A percentile compares a stretch with the other conserved stretches of the same genome.
Evolutionary conservation across 2,797 vertebrate genomes (phyloP).

Genomic region (Sebastes aleutianus): DNA sequence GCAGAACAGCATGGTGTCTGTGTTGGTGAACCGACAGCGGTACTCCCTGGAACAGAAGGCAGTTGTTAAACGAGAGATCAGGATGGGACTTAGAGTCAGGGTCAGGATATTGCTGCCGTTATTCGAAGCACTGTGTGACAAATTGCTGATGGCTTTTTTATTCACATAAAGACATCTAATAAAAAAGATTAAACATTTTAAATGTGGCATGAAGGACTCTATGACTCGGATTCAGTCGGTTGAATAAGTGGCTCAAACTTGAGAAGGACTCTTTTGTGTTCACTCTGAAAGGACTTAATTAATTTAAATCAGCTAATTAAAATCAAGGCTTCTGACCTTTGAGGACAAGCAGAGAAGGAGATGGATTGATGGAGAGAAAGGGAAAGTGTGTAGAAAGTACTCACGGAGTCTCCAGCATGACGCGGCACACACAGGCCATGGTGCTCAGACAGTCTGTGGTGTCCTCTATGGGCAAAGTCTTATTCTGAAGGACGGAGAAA

Average conservation of each 20-base stretch:
- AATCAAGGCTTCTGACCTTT: conserved; percentile 23
- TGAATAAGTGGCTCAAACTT: conserved; percentile 26
- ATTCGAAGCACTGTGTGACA: not conserved
- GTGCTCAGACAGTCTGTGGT: conserved; percentile 94
- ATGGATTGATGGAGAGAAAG: not conserved
- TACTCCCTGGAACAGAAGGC: conserved; percentile 83
- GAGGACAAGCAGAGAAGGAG: not conserved
- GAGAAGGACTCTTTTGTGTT: conserved; percentile 7
- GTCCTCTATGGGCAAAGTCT: conserved; percentile 92
- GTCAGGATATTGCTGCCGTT: not conserved
- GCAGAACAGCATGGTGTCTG: conserved; percentile 93
- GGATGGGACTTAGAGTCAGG: not conserved
- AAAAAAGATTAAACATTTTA: not conserved
- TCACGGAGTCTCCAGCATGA: conserved; percentile 95
- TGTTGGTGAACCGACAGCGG: conserved; percentile 92
- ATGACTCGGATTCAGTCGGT: not conserved
- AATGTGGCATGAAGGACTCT: conserved; percentile 33
- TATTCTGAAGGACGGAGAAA: conserved; percentile 80
- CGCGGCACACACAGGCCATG: conserved; percentile 92
- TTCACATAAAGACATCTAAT: conserved; percentile 8
- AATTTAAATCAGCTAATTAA: conserved; percentile 10
- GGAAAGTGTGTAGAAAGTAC: conserved; percentile 51
- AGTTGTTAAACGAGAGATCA: not conserved
- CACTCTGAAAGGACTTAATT: conserved; percentile 7
- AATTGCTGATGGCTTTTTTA: not conserved